Evolutionary conservation across 2,797 vertebrate species (phyloP), one percentile per base, ranked within the genome.

Genomic region (Tokudaia tokunoshimensis): DNA sequence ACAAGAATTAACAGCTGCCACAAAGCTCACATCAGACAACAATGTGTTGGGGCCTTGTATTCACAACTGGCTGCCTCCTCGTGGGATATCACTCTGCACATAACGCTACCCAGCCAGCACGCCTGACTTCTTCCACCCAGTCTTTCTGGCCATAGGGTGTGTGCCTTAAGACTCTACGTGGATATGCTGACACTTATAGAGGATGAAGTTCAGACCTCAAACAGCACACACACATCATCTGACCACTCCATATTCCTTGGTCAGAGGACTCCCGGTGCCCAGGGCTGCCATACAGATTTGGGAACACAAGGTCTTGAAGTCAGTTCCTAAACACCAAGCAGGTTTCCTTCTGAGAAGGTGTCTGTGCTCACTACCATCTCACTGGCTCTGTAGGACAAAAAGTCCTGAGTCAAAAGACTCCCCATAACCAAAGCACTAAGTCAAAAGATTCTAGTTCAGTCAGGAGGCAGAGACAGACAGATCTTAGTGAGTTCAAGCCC

Each of bases 231-330:
- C 47, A 57, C 31, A 6, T 22, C 13, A 31, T 85, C 55, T 31
- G 34, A n/a, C 44, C 2, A 26, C 15, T 0, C 0, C 3, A 41
- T 31, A 8, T 1, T 63, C 29, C 82, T 31, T 37, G 0, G 0
- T 13, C 78, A 1, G 37, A 44, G 13, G 37, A 52, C 29, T 44
- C 78, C 70, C 13, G 8, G 34, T 0, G 12, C 34, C 22, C 31
- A 22, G 7, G 57, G 47, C 72, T 74, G 31, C 72, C 88, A 70
- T 34, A 37, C 41, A 76, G 55, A 55, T 41, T 4, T 47, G 82
- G 65, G 19, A 17, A 65, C n/a, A 17, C 17, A 14, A 65, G 37
- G 20, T 31, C 81, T 76, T 72, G 72, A 6, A 41, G 1, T 87
- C 37, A 1, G 31, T 37, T 79, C 72, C 72, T 34, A 79, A 88